phyloP scores from a whole-genome alignment of 2,113 vertebrate species.

The Catagonus wagneri region DNA sequence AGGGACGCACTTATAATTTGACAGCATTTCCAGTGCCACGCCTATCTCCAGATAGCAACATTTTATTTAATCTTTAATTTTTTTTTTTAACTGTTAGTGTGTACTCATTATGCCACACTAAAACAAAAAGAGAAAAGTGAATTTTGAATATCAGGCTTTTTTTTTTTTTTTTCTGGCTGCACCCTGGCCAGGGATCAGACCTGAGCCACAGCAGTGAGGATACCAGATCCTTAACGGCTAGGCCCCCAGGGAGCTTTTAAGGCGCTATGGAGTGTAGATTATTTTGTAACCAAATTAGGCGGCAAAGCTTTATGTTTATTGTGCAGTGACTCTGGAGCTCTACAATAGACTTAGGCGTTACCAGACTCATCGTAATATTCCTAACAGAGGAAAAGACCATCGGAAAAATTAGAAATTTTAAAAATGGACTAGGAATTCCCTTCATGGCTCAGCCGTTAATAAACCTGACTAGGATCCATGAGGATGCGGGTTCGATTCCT shows the following conservation, averaged over 20 bases:
- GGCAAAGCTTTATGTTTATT: neutral
- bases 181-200: neutral
- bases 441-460: too few species aligned
- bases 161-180: too few species aligned
- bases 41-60: neutral
- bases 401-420: slow-evolving; percentile 15
- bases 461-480: too few species aligned
- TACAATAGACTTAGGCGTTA: neutral
- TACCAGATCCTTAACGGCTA: too few species aligned
- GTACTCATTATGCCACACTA: too few species aligned
- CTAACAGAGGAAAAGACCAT: neutral
- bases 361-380: neutral
- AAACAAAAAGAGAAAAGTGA: too few species aligned
- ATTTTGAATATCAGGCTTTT: too few species aligned
- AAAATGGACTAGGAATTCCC: neutral
- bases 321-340: neutral
- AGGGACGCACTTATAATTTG: neutral
- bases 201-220: neutral
- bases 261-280: too few species aligned
- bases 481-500: too few species aligned
- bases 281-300: neutral
- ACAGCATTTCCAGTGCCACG: neutral
- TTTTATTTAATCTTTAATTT: neutral
- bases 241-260: neutral
- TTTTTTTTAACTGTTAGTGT: too few species aligned